Evolutionary conservation across 1,140 invertebrate genomes (phyloP).

Genomic region (Tetragnatha versicolor): DNA sequence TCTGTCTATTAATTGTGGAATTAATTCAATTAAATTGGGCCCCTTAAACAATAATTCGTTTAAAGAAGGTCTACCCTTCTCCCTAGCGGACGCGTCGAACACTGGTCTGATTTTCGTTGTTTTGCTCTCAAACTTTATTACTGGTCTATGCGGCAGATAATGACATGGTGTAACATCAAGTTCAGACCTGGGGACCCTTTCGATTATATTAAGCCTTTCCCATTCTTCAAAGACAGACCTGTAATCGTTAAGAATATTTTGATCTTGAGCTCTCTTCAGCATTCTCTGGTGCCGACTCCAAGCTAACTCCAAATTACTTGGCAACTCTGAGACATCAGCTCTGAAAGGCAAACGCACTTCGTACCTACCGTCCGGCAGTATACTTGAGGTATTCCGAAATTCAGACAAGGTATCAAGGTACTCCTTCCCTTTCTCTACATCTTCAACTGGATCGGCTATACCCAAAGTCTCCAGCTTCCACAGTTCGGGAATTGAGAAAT

Average conservation of each 20-base stretch:
- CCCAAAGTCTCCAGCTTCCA: slow-evolving; percentile 17
- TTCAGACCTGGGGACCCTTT: background rate
- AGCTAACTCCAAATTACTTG: background rate
- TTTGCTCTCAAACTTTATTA: background rate
- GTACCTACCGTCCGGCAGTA: background rate
- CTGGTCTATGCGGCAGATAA: slow-evolving; percentile 12
- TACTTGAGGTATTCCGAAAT: background rate
- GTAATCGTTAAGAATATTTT: background rate
- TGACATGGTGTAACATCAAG: background rate
- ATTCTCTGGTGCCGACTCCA: background rate
- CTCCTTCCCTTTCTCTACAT: background rate
- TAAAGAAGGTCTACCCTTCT: slow-evolving; percentile 44
- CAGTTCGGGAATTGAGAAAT: background rate
- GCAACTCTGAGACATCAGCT: background rate
- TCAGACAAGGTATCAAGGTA: background rate
- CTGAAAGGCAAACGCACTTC: background rate
- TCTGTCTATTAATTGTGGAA: slow-evolving; percentile 61
- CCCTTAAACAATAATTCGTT: slow-evolving; percentile 56
- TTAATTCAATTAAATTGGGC: slow-evolving; percentile 61
- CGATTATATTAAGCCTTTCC: slow-evolving; percentile 24
- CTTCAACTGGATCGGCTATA: background rate
- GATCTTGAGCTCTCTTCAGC: background rate
- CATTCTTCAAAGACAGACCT: slow-evolving; percentile 6
- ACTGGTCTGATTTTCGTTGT: slow-evolving; percentile 3
- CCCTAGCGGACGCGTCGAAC: slow-evolving; percentile 31